Conservation (phyloP, 2,797 vertebrate species). For the Emydoidea blandingii region DNA sequence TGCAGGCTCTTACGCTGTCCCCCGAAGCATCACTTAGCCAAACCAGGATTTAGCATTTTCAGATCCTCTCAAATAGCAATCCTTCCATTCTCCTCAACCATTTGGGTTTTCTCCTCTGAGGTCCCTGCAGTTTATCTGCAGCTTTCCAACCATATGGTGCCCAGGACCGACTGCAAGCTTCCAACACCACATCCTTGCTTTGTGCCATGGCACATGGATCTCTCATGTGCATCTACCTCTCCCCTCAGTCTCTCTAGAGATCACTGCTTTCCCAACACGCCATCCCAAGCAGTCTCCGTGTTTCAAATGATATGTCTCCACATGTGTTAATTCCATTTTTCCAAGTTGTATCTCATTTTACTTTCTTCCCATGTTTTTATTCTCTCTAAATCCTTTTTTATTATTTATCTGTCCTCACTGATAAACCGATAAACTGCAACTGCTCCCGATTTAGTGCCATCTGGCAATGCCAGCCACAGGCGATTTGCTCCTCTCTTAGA, state of each 20-base stretch:
- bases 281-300: neutral
- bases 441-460: neutral
- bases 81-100: neutral
- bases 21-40: neutral
- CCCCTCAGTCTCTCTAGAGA: neutral
- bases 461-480: constrained; percentile 25
- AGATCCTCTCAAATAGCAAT: neutral
- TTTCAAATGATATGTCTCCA: neutral
- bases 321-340: neutral
- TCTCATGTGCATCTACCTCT: neutral
- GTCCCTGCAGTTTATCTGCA: neutral
- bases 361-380: constrained; percentile 37
- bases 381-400: neutral
- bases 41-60: neutral
- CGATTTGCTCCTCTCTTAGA: constrained; percentile 35
- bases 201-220: neutral
- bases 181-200: neutral
- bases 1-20: neutral
- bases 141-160: neutral
- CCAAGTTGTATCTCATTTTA: constrained; percentile 32
- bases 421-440: constrained; percentile 4
- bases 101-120: neutral
- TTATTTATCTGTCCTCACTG: constrained; percentile 28
- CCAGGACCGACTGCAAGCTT: neutral
- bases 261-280: neutral